Evolutionary conservation across 2,797 vertebrate species (phyloP), one percentile per base, ranked within the genome.

Genomic region (Myiothlypis coronata): DNA sequence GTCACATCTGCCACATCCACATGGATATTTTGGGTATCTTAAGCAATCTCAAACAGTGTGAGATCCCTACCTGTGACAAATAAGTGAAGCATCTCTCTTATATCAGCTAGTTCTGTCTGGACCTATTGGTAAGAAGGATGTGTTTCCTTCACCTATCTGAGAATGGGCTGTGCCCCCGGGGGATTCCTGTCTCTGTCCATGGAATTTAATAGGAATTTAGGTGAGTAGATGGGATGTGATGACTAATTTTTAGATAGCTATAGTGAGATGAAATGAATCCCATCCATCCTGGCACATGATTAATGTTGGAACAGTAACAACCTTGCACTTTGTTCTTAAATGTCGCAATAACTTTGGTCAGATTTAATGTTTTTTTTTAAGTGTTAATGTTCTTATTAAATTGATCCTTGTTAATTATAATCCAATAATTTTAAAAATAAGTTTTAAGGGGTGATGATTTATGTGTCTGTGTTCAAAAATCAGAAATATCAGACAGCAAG

Each of bases 401-500:
- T 86, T 75, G 91, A 81, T 78, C 43, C n/a, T 65, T 90, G 70
- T 81, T 93, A 94, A 94, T 94, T 91, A 91, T 83, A 95, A 93
- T 88, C 43, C 76, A 76, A 83, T 96, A 88, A 91, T 94, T 94
- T 88, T 43, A 86, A 67, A 94, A 92, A 55, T n/a, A 90, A 68
- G 61, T 14, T 81, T 69, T 83, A 84, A 82, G 67, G 44, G 15
- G 41, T 70, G 76, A 79, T 70, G 41, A 93, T 95, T 91, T 95
- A 84, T 76, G 56, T 69, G 89, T 79, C 70, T 59, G 11, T 52
- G 8, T 70, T 82, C 22, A 95, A 95, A 95, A 93, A 90, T 44
- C 91, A 91, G 72, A 91, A 91, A 21, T 86, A 91, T 37, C 37
- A 89, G 63, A 70, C 21, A 79, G 63, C 32, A 90, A 94, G 67